A percentile compares a stretch with the other conserved stretches of the same genome.
These are phyloP conservation scores for Ochotona curzoniae DNA, from an alignment of 2,113 vertebrate species.

Conservation along the genomic window DNA sequence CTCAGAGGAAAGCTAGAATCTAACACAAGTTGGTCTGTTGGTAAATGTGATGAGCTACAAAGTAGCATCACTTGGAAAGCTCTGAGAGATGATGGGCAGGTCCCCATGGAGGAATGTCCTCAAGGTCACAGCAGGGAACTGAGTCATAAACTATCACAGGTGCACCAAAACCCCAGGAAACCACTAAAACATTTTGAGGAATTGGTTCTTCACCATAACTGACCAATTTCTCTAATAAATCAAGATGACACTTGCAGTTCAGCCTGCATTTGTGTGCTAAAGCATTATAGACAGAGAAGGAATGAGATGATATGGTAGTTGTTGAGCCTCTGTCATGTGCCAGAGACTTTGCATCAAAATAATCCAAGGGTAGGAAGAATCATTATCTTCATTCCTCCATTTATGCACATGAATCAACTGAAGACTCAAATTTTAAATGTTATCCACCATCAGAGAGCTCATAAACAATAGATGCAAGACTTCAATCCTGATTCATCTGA, in stretches of 20 bases:
- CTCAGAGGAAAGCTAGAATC: background rate
- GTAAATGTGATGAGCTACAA: background rate
- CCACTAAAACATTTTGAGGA: background rate
- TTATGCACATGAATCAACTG: background rate
- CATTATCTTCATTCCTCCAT: background rate
- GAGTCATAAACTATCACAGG: background rate
- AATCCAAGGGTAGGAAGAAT: background rate
- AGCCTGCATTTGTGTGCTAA: background rate
- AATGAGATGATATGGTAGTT: background rate
- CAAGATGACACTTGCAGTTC: background rate
- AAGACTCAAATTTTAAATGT: background rate
- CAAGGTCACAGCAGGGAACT: background rate
- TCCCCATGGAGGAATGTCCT: background rate
- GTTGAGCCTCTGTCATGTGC: background rate
- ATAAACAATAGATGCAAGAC: background rate
- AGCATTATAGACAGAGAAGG: background rate
- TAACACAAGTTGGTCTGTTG: background rate
- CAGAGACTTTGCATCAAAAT: background rate
- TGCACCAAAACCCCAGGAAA: background rate
- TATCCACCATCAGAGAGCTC: background rate
- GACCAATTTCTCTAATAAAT: background rate
- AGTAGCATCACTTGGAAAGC: background rate
- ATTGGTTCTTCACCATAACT: background rate
- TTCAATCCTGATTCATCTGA: background rate
- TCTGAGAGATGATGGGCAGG: background rate